Evolutionary conservation across 1,140 invertebrate genomes (phyloP), one percentile per base, ranked within the genome.

Genomic region (Antheraea mylitta): DNA sequence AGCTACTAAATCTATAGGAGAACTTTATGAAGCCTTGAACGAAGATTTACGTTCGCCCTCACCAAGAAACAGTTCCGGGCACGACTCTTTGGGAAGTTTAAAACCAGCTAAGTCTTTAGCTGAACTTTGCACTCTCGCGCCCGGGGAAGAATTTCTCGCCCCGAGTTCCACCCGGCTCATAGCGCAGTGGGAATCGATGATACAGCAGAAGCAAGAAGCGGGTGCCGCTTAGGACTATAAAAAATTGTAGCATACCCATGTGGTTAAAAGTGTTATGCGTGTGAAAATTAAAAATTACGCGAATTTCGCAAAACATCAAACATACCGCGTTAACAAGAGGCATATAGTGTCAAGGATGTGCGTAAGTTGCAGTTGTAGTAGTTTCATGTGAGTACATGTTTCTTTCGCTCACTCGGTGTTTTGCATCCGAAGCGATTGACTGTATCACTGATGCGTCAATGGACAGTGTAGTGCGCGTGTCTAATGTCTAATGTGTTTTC

Each of bases 151-250:
- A 75, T 90, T 88, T 76, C 80, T 92, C 6, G 93, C 93, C 37
- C 93, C 93, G 16, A 94, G 93, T 67, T 94, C 94, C 53, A 94
- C 93, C 45, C 89, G 93, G 61, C 89, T 94, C 22, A 94, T 94
- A 70, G 94, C 93, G 37, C 92, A 94, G 81, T 94, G 93, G 93
- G 94, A 94, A 84, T 94, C 91, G 13, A 89, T 94, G 59, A 94
- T 94, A 73, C 93, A 94, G 73, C 92, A 94, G 83, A 94, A 94
- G 71, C 90, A 92, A 61, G 92, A 93, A 71, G 89, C 92, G 3
- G 90, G 92, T 22, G 92, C 91, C n/a, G 92, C 91, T 73, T 93
- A 92, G 30, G 18, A 22, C 45, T 48, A 64, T 42, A 18, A 11
- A 18, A 37, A n/a, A 42, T 9, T 42, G 38, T 42, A 1, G 18